Evolutionary conservation across 1,140 invertebrate species (phyloP), one percentile per base, ranked within the genome.

Genomic region (Tetraneura akinire): DNA sequence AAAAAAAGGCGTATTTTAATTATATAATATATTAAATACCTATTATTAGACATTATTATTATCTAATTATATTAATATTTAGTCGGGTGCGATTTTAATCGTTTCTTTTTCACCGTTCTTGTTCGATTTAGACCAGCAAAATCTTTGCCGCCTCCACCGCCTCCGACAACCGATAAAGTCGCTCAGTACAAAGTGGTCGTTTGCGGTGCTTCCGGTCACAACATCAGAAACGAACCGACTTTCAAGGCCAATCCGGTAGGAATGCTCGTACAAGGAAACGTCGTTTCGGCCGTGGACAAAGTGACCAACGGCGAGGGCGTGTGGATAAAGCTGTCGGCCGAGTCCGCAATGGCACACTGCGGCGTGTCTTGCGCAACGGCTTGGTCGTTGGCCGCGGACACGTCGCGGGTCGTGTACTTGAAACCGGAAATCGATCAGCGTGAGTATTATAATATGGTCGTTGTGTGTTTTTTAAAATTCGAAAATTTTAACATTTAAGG

Each of bases 161-260:
- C 21, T 0, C 11, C 42, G 18, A 14, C 64, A 13, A 21, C 66
- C 0, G 45, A 49, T 6, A 21, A 49, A 8, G 8, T 3, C 26
- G 68, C 51, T 16, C 26, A 49, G 18, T 91, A 90, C 83, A 87
- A 88, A 80, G 92, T 94, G 3, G 89, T 94, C 0, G 92, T 92
- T 83, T 94, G 93, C 86, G 93, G 93, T 6, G 91, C 91, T 49
- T 93, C 92, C 26, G 93, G 93, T 14, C 93, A 94, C 85, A 94
- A 94, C 84, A 90, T 95, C 78, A 86, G 93, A 49, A 90, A 89
- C 81, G 86, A 88, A 81, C 92, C 93, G 1, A 92, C 87, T 83
- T 85, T 94, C n/a, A 91, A 91, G 85, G 91, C 92, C 3, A 87
- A 90, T 6, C 89, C 91, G 16, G 89, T 94, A 68, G 93, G 92